phyloP scores from a whole-genome alignment of 2,797 vertebrate genomes.

The Threskiornis aethiopicus region DNA sequence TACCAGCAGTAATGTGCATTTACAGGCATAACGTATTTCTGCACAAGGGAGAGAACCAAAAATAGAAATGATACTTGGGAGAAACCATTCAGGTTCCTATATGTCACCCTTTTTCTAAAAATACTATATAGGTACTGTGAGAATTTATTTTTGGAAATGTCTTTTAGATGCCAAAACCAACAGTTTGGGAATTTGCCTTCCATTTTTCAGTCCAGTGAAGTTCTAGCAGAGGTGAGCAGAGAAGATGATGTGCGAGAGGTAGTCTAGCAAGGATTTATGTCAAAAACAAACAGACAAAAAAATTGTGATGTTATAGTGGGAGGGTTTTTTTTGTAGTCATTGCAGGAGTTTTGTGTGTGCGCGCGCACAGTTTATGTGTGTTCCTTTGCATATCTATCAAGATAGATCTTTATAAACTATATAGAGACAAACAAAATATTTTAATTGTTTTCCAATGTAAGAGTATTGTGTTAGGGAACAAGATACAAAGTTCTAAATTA shows the following conservation, averaged over 20 bases:
- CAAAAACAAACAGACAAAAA: background rate
- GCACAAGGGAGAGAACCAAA: background rate
- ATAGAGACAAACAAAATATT: background rate
- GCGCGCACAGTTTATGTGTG: background rate
- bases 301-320: background rate
- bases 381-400: background rate
- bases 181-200: background rate
- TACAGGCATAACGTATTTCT: background rate
- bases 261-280: background rate
- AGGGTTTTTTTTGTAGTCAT: fast-evolving
- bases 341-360: background rate
- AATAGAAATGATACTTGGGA: background rate
- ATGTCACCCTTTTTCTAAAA: background rate
- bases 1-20: background rate
- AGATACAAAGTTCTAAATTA: background rate
- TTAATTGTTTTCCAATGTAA: background rate
- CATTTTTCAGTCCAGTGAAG: background rate
- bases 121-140: background rate
- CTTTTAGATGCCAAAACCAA: background rate
- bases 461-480: background rate
- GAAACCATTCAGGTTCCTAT: background rate
- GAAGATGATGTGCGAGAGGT: background rate
- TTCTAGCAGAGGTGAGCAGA: background rate
- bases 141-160: background rate
- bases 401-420: background rate